These are phyloP conservation scores for Rhynchomys soricoides DNA, from an alignment of 2,113 vertebrate species.

Conservation along the genomic window DNA sequence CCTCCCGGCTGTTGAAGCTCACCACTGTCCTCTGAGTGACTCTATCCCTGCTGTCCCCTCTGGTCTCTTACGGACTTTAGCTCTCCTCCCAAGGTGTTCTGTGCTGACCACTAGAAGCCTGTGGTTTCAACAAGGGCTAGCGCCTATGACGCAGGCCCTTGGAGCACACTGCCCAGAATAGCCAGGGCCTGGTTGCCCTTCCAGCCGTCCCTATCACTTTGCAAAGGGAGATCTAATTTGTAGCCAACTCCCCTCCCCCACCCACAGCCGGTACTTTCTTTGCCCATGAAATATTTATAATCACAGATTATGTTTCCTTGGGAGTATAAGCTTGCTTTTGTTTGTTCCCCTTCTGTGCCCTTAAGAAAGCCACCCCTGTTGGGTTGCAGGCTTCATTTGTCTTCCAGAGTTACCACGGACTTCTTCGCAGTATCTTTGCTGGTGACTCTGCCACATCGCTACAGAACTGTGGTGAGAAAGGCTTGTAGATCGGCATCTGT, in stretches of 20 bases:
- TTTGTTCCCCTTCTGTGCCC: slow-evolving; percentile 52
- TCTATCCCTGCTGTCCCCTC: not conserved
- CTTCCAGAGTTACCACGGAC: not conserved
- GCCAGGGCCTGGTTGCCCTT: slow-evolving; percentile 38
- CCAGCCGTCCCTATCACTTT: slow-evolving; percentile 71
- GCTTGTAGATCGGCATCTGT: not conserved
- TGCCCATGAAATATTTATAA: slow-evolving; percentile 83
- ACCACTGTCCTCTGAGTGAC: not conserved
- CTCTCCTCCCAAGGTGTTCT: slow-evolving; percentile 54
- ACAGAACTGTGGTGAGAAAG: not conserved
- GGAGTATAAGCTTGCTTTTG: slow-evolving; percentile 72
- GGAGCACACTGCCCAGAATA: slow-evolving; percentile 71
- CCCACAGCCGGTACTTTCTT: slow-evolving; percentile 68
- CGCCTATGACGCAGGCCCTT: slow-evolving; percentile 64
- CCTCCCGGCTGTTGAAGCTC: not conserved
- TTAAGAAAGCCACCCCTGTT: slow-evolving; percentile 42
- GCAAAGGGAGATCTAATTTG: slow-evolving; percentile 74
- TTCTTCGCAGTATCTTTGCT: not conserved
- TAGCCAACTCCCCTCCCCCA: slow-evolving; percentile 42
- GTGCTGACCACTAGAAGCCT: slow-evolving; percentile 49
- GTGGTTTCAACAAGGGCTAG: slow-evolving; percentile 60
- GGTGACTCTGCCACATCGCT: not conserved
- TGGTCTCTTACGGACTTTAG: not conserved
- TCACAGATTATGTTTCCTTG: slow-evolving; percentile 74
- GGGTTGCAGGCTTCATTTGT: not conserved